Base-by-base conservation (phyloP, 2,113 vertebrate genomes). In the Heterotilapia buettikoferi region DNA sequence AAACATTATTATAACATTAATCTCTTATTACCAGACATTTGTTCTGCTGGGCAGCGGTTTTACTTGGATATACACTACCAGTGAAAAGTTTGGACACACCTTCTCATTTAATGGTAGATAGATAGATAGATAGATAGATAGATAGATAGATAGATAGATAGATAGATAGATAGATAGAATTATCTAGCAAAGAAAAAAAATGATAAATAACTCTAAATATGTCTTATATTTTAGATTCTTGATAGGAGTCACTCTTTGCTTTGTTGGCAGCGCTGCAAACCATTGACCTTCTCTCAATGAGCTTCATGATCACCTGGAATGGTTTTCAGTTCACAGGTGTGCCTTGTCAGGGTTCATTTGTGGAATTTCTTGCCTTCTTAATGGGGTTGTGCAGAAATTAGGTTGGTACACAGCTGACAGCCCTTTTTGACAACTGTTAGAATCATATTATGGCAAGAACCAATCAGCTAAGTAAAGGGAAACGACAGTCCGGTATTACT, bases 191-290 rank as follows among this genome's bases (percentile, higher is more conserved):
- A 66, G 31, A 0, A 12, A 36, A 36, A 18, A 66, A 36, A 66
- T 0, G 33, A 13, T 38, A 38, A 66, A 66, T n/a, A 66, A 66
- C 61, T 66, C 61, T 66, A 66, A 66, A 36, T 13, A 7, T 0
- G 1, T 10, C 33, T 66, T 66, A 6, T 4, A 36, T 66, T 66
- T 66, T 66, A n/a, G 61, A 66, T 66, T 13, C 61, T 66, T 66
- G 33, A 66, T 36, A 66, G 61, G n/a, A 66, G 33, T 33, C 4
- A 38, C 33, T 19, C 19, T 66, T 66, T 66, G 33, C 19, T 38
- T 66, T 38, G 3, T 3, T 38, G 61, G 38, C 33, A 66, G 3
- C 7, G 33, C 33, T 66, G 61, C 38, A 38, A 66, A 66, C 61
- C 0, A 33, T 13, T 66, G 33, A 33, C 61, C 33, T 66, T n/a